Evolutionary conservation across 2,797 vertebrate genomes (phyloP).

Genomic region (Oreochromis grahami): DNA sequence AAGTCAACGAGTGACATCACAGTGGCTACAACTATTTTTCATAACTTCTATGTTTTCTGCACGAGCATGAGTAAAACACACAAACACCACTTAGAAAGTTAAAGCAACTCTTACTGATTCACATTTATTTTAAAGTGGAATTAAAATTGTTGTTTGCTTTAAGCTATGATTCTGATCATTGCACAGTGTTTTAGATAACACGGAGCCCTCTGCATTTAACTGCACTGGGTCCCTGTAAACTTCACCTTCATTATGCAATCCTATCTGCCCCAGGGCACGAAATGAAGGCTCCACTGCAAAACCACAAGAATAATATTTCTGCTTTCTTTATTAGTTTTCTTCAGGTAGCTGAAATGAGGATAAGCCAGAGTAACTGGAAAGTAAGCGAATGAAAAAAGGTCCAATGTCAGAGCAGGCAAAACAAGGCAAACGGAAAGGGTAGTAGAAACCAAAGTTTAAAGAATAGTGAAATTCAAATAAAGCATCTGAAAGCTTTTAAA

Average conservation of each 20-base stretch:
- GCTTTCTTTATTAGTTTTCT: neutral
- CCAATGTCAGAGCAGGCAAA: neutral
- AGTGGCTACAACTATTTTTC: neutral
- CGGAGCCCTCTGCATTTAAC: fast-evolving
- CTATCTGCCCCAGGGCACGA: neutral
- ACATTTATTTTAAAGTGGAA: fast-evolving
- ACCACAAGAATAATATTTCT: neutral
- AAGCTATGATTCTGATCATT: neutral
- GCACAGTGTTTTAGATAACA: neutral
- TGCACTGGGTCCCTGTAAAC: neutral
- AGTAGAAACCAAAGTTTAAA: neutral
- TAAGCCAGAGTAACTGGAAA: neutral
- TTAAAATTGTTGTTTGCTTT: neutral
- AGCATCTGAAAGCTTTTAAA: neutral
- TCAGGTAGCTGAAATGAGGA: neutral
- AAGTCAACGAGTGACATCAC: neutral
- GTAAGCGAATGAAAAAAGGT: fast-evolving
- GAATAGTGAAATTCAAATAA: neutral
- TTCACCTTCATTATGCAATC: too few relatives aligned
- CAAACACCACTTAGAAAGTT: neutral
- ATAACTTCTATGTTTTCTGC: neutral
- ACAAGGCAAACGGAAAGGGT: neutral
- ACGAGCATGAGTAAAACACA: too few relatives aligned
- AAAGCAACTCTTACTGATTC: neutral
- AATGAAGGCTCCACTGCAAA: neutral